Conservation (phyloP, 2,888 invertebrate species). For the Habroteleia sp. region DNA sequence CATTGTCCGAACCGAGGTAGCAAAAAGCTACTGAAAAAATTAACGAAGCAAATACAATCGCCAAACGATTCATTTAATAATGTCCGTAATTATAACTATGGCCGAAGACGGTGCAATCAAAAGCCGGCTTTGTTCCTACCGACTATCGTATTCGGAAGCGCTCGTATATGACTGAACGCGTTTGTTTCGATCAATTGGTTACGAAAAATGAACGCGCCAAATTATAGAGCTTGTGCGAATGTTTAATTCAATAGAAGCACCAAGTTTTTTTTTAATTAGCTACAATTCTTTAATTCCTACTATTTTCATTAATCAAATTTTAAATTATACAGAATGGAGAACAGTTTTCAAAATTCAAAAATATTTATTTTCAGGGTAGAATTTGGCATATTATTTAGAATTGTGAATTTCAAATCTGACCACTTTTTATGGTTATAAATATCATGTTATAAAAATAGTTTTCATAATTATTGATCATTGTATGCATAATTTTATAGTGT, state of each 20-base stretch:
- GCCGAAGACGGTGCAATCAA: conserved; percentile 52
- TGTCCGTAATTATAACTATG: conserved; percentile 57
- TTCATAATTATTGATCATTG: too few species aligned
- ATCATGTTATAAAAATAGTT: too few species aligned
- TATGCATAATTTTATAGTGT: too few species aligned
- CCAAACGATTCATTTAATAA: conserved; percentile 63
- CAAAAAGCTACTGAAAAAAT: conserved; percentile 65
- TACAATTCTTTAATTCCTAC: too few species aligned
- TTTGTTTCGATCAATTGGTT: conserved; percentile 46
- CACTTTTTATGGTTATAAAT: too few species aligned
- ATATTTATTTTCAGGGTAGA: too few species aligned
- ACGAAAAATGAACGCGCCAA: conserved; percentile 27
- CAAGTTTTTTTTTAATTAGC: conserved; percentile 22
- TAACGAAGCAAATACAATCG: conserved; percentile 61
- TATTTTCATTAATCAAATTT: too few species aligned
- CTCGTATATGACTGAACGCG: conserved; percentile 46
- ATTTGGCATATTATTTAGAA: too few species aligned
- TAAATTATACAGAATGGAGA: too few species aligned
- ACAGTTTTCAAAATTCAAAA: too few species aligned
- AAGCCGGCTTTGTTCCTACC: conserved; percentile 53
- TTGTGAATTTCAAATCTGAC: too few species aligned
- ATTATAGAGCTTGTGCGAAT: conserved; percentile 17
- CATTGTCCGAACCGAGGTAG: conserved; percentile 56
- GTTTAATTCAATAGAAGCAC: conserved; percentile 29
- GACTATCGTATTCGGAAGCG: conserved; percentile 57